These are phyloP conservation scores for Ochropleura leucogaster DNA, from an alignment of 2,888 invertebrate species.

Conservation along the genomic window DNA sequence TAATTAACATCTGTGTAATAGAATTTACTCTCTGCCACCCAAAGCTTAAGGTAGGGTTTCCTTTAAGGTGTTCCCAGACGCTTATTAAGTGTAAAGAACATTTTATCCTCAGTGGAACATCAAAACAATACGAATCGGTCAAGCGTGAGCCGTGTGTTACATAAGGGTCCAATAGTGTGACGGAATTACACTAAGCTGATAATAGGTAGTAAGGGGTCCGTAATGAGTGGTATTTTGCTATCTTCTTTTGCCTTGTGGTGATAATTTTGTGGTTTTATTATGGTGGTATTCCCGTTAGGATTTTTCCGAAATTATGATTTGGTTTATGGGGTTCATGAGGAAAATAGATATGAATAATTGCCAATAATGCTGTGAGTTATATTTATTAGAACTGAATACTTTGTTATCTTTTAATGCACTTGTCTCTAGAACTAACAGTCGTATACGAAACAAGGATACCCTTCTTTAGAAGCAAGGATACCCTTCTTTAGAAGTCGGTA, in stretches of 20 bases:
- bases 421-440: neutral
- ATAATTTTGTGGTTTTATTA: neutral
- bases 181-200: slow-evolving; percentile 41
- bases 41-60: slow-evolving; percentile 26
- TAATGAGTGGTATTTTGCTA: neutral
- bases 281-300: neutral
- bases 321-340: neutral
- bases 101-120: slow-evolving; percentile 63
- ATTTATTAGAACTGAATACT: neutral
- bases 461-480: too few relatives aligned
- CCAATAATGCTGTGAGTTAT: neutral
- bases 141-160: slow-evolving; percentile 46
- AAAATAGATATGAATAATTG: neutral
- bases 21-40: slow-evolving; percentile 26
- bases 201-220: slow-evolving; percentile 12
- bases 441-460: too few relatives aligned
- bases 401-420: neutral
- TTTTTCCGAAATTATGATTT: neutral
- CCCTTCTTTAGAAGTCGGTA: too few relatives aligned
- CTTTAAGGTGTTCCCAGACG: slow-evolving; percentile 36
- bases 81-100: slow-evolving; percentile 70
- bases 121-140: slow-evolving; percentile 64
- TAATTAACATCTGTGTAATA: slow-evolving; percentile 54
- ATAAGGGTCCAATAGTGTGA: slow-evolving; percentile 45
- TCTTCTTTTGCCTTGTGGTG: neutral